Evolutionary conservation across 2,797 vertebrate species (phyloP), one percentile per base, ranked within the genome.

Genomic region (Epinephelus coioides): DNA sequence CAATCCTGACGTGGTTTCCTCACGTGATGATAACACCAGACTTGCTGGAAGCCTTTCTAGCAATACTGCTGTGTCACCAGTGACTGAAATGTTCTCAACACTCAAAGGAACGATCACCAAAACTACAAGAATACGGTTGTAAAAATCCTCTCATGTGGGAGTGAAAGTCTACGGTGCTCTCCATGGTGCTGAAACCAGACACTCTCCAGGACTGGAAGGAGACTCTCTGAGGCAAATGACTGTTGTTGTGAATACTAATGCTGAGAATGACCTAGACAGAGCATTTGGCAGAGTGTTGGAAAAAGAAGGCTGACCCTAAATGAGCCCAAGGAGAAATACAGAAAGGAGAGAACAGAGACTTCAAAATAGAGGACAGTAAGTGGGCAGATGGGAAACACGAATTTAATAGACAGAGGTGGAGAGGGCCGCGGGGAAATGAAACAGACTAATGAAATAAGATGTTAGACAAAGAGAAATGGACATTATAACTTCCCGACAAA

Each of bases 161-260:
- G 34, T 18, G 1, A 30, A 59, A 21, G 57, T 59, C 7, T 55
- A 30, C 9, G 27, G 38, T 23, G 59, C 76, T 76, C 49, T 83
- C 78, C 53, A 18, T 81, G 81, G 64, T 76, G 69, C 69, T 86
- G 78, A 79, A 87, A 87, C 65, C 72, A 85, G 87, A 79, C 74
- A 74, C 63, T 54, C 56, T 69, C 25, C 53, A 78, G 73, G 63
- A 75, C 38, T 67, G 27, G 56, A 70, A 75, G 76, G 71, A 85
- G 74, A 86, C 67, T 54, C 59, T 79, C 23, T 57, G 44, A 84
- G 73, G 57, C 69, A 76, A 86, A 88, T 46, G 14, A 72, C 81
- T 84, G 82, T 70, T 63, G 69, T 83, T 63, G 69, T 83, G 89
- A 90, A 92, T 93, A 82, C 85, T 90, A 90, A 93, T 90, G 76